Evolutionary conservation across 2,888 invertebrate species (phyloP), one percentile per base, ranked within the genome.

Genomic region (Hydrotaea diabolus): DNA sequence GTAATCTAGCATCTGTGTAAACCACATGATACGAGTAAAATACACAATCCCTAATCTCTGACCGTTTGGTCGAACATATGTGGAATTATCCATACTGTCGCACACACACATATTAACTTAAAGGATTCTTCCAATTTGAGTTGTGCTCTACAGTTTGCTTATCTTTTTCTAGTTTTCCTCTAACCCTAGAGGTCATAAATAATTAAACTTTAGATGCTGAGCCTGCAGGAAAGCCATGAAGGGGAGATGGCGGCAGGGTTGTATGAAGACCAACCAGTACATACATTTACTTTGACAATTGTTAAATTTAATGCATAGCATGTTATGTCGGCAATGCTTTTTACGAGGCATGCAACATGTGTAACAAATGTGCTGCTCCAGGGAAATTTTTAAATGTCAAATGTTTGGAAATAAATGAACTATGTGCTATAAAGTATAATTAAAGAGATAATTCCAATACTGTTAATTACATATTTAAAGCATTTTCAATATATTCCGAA

Each of bases 101-200:
- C 31, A 31, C 31, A 31, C 31, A 31, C n/a, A n/a, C n/a, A n/a
- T n/a, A n/a, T n/a, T n/a, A n/a, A n/a, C 11, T 13, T 49, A 4
- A 49, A 49, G n/a, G 49, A 49, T 49, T 49, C n/a, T 49, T n/a
- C 49, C 49, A 2, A 49, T 49, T 39, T 49, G 4, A 49, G 49
- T 49, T n/a, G 49, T n/a, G 49, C n/a, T 49, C n/a, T 49, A 4
- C 13, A 13, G 49, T 49, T 49, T 8, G n/a, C 49, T 49, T 49
- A 49, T 49, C 49, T 49, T 49, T n/a, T 49, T 15, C 49, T 49
- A 49, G 49, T 49, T 13, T 49, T 49, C 49, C n/a, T 49, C n/a
- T 49, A 49, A n/a, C 49, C 49, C 49, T 49, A 49, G n/a, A 49
- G 49, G 49, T 49, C n/a, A n/a, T 49, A 49, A 49, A 49, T 49